These are phyloP conservation scores for Sacculina carcini DNA, from an alignment of 2,888 invertebrate genomes.

Conservation along the genomic window DNA sequence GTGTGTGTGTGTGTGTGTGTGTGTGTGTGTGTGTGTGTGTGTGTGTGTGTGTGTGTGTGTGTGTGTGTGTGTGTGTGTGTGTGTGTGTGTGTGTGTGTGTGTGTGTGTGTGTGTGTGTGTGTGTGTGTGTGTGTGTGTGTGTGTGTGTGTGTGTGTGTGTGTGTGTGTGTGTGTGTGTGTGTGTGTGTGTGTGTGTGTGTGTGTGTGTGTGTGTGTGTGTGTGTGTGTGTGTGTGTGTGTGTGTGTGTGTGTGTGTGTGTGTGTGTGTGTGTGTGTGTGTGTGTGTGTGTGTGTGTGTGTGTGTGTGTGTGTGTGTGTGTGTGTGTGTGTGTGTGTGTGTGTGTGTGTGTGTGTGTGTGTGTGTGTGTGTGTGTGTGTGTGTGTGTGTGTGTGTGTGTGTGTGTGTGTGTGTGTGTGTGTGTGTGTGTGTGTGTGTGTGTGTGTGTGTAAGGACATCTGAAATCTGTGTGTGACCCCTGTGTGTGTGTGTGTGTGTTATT, in stretches of 20 bases:
- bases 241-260: neutral
- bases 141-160: too few relatives aligned
- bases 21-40: too few relatives aligned
- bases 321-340: neutral
- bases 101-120: too few relatives aligned
- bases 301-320: neutral
- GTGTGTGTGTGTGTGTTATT: neutral
- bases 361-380: neutral
- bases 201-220: too few relatives aligned
- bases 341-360: neutral
- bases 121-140: too few relatives aligned
- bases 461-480: neutral
- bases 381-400: neutral
- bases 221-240: neutral
- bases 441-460: neutral
- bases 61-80: too few relatives aligned
- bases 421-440: neutral
- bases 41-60: too few relatives aligned
- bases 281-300: neutral
- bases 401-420: neutral
- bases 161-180: too few relatives aligned
- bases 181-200: too few relatives aligned
- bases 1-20: too few relatives aligned
- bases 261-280: neutral
- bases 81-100: too few relatives aligned